Evolutionary conservation across 2,888 invertebrate species (phyloP), one percentile per base, ranked within the genome.

Genomic region (Drosophila colorata): DNA sequence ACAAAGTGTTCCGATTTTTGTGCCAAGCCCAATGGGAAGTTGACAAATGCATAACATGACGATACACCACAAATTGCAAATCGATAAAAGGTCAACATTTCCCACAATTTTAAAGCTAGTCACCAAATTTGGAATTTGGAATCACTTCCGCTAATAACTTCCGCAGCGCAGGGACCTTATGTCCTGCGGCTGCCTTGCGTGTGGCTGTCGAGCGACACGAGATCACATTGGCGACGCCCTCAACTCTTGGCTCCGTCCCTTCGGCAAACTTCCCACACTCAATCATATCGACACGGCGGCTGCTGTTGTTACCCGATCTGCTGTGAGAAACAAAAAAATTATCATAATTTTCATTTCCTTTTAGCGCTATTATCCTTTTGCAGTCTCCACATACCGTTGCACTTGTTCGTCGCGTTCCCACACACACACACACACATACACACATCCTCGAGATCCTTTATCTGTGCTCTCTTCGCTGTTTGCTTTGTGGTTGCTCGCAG

Each of bases 311-410:
- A 84, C 70, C 72, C 85, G 89, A 89, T 89, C 84, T 58, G 64
- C 79, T 85, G 84, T 89, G 84, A 87, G 85, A 88, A 88, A 46
- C 55, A 52, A 75, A 51, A 61, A 67, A 87, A 89, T 89, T 87
- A 86, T 86, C 79, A 86, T 89, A 86, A 89, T 81, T 89, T 86
- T 71, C 88, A 85, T 86, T 86, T 86, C 89, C 88, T 88, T 72
- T 83, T 78, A 81, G 74, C 74, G 85, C 79, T 71, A 81, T 85
- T 85, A 85, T 85, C 87, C 87, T 87, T 85, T 87, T 67, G 65
- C 56, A 58, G 84, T 83, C 84, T 87, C 60, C 85, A 74, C 78
- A 85, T 71, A 60, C 82, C 85, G 89, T 78, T 89, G 89, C 85
- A 85, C 89, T 85, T 85, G 85, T 87, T 88, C 66, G 59, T 7